Evolutionary conservation across 2,113 vertebrate genomes (phyloP).

Genomic region (Xyliphius kryptos): DNA sequence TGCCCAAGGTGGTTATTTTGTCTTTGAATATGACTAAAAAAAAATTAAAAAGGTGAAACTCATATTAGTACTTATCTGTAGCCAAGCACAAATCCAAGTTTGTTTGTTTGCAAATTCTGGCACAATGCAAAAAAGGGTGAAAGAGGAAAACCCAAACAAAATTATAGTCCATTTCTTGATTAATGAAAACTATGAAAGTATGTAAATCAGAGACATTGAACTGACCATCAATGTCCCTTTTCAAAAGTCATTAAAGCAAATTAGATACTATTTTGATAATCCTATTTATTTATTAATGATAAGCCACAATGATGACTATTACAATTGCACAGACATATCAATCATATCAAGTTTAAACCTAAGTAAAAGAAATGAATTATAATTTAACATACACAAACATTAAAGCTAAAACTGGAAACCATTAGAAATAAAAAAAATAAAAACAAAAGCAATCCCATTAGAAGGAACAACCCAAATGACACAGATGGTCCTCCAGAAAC

Average conservation of each 20-base stretch:
- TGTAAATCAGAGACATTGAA: no score
- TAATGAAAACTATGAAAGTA: neutral
- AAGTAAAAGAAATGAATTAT: no score
- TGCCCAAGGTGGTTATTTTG: conserved; percentile 49
- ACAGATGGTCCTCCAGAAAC: no score
- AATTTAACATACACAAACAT: no score
- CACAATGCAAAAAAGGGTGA: no score
- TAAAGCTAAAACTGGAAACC: no score
- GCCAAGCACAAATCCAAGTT: conserved; percentile 15
- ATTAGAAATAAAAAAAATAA: no score
- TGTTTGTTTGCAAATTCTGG: conserved; percentile 19
- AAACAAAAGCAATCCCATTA: no score
- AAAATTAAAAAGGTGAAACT: conserved; percentile 37
- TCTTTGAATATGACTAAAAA: conserved; percentile 46
- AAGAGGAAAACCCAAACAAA: no score
- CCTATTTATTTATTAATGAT: conserved; percentile 9
- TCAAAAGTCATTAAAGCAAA: neutral
- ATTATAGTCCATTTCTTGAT: neutral
- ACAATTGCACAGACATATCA: neutral
- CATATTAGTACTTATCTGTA: conserved; percentile 18
- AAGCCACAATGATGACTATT: neutral
- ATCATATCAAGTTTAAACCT: neutral
- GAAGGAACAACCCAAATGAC: no score
- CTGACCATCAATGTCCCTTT: no score
- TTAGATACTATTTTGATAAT: neutral